A percentile compares a stretch with the other conserved stretches of the same genome.
Conservation (phyloP, 1,140 invertebrate genomes). For the Drosophila pseudoananassae region DNA sequence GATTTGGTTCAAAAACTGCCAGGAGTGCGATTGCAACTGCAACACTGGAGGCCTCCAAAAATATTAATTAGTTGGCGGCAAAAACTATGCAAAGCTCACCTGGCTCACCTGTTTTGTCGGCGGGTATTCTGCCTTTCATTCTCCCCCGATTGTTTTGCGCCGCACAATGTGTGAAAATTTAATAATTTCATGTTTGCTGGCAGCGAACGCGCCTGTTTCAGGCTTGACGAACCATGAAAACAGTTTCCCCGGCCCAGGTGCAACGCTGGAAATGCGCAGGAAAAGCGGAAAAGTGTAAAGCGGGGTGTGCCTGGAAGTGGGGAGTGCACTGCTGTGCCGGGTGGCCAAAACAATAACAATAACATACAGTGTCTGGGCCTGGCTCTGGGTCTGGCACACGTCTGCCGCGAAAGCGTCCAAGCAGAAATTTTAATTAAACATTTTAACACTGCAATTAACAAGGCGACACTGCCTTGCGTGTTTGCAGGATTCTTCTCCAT, state of each 20-base stretch:
- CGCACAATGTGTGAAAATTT: conserved; percentile 65
- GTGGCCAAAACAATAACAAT: conserved; percentile 41
- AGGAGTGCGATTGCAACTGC: conserved; percentile 17
- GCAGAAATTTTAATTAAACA: conserved; percentile 80
- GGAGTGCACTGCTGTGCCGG: conserved; percentile 21
- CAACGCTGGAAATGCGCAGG: conserved; percentile 41
- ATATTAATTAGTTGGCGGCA: conserved; percentile 40
- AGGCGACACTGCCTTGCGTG: conserved; percentile 24
- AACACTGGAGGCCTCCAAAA: conserved; percentile 12
- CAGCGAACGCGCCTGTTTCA: conserved; percentile 42
- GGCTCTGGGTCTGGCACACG: conserved; percentile 49
- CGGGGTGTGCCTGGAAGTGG: not conserved
- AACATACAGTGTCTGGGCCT: conserved; percentile 15
- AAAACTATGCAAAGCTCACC: conserved; percentile 26
- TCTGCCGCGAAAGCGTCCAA: conserved; percentile 48
- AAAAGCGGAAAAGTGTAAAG: conserved; percentile 18
- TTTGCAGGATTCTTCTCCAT: not conserved
- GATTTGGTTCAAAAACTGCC: not conserved
- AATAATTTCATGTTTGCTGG: conserved; percentile 64
- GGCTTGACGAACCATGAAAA: conserved; percentile 77
- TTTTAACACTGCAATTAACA: conserved; percentile 80
- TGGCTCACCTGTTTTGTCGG: not conserved
- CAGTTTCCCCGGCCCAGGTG: conserved; percentile 39
- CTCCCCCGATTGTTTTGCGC: conserved; percentile 30
- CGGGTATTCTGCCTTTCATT: conserved; percentile 16